These are phyloP conservation scores for Drosophila algonquin DNA, from an alignment of 2,888 invertebrate species.

Conservation along the genomic window DNA sequence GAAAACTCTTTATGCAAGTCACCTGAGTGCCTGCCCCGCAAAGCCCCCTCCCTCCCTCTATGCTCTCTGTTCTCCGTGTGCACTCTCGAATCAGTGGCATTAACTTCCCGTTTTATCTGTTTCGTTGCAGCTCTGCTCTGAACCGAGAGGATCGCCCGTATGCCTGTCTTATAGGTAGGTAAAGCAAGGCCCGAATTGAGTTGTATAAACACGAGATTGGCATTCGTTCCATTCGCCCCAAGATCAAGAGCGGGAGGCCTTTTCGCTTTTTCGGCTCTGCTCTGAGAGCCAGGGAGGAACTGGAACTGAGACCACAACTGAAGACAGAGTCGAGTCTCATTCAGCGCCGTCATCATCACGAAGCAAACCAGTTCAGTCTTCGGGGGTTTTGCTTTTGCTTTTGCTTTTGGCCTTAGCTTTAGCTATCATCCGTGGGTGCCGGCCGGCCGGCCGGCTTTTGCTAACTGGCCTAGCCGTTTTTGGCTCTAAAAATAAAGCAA, in stretches of 20 bases:
- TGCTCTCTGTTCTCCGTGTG: neutral
- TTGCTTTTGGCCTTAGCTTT: slow-evolving; percentile 22
- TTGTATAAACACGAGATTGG: slow-evolving; percentile 24
- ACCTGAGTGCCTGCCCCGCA: slow-evolving; percentile 30
- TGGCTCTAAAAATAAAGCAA: slow-evolving; percentile 60
- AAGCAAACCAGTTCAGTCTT: slow-evolving; percentile 64
- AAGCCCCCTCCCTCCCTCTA: neutral
- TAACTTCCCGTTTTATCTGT: slow-evolving; percentile 15
- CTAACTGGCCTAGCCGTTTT: slow-evolving; percentile 44
- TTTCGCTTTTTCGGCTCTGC: neutral
- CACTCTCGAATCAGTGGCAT: slow-evolving; percentile 13
- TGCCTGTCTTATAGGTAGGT: slow-evolving; percentile 66
- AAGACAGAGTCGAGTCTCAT: slow-evolving; percentile 17
- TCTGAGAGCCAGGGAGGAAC: slow-evolving; percentile 1
- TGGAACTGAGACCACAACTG: neutral
- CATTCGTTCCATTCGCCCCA: slow-evolving; percentile 39
- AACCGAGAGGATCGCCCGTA: slow-evolving; percentile 48
- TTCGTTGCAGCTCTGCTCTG: slow-evolving; percentile 28
- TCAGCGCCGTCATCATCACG: slow-evolving; percentile 28
- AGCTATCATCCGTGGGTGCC: slow-evolving; percentile 48
- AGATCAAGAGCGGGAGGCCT: slow-evolving; percentile 39
- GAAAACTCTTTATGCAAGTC: slow-evolving; percentile 47
- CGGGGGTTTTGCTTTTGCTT: slow-evolving; percentile 11
- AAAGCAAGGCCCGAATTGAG: slow-evolving; percentile 61
- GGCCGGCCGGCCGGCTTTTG: slow-evolving; percentile 65